Evolutionary conservation across 2,888 invertebrate genomes (phyloP).

Genomic region (Trisateles emortualis): DNA sequence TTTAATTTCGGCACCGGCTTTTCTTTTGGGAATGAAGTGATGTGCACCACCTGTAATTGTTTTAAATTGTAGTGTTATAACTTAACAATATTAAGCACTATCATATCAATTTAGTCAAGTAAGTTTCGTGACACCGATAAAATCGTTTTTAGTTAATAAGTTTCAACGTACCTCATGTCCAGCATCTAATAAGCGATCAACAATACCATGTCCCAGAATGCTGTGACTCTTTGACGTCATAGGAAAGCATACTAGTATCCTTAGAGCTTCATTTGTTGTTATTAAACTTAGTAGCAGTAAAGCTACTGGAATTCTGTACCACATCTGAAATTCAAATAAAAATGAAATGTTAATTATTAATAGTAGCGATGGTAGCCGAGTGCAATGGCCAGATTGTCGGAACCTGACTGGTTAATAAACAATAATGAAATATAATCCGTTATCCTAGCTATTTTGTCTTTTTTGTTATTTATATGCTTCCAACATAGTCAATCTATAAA

Average conservation of each 20-base stretch:
- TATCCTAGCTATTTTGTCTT: too few species aligned
- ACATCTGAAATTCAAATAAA: constrained; percentile 13
- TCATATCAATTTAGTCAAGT: too few species aligned
- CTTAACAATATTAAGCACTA: too few species aligned
- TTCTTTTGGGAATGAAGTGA: constrained; percentile 59
- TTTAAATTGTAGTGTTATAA: not conserved
- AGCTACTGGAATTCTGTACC: not conserved
- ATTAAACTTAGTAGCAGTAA: constrained; percentile 15
- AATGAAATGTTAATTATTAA: too few species aligned
- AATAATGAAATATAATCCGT: too few species aligned
- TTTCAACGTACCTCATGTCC: constrained; percentile 62
- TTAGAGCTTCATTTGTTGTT: constrained; percentile 46
- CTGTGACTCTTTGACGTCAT: constrained; percentile 62
- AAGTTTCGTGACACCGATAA: too few species aligned
- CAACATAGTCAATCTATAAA: too few species aligned
- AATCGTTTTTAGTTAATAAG: too few species aligned
- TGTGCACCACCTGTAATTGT: constrained; percentile 62
- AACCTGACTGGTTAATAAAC: too few species aligned
- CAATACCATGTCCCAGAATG: constrained; percentile 64
- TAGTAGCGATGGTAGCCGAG: too few species aligned
- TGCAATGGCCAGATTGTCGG: too few species aligned
- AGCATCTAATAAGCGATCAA: constrained; percentile 59
- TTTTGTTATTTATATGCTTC: too few species aligned
- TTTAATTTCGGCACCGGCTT: constrained; percentile 53
- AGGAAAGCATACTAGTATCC: constrained; percentile 65